Evolutionary conservation across 2,888 invertebrate species (phyloP), one percentile per base, ranked within the genome.

Genomic region (Acrocyrtus sp.): DNA sequence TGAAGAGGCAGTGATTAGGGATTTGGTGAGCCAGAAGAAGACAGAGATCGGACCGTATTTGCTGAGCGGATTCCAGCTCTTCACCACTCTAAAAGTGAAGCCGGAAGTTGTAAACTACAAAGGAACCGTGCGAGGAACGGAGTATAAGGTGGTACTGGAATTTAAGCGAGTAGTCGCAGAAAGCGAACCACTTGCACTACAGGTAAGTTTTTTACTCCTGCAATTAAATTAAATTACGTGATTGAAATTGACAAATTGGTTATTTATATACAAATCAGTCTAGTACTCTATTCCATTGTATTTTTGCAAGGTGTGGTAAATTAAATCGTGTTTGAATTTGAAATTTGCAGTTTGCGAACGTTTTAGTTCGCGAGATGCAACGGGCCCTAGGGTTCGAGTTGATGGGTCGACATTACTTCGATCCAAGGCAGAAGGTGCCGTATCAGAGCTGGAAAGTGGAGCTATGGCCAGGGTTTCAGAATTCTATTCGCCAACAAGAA

Each of bases 321-420:
- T n/a, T n/a, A n/a, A n/a, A n/a, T n/a, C n/a, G n/a, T n/a, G n/a
- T n/a, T n/a, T n/a, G n/a, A n/a, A n/a, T n/a, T n/a, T n/a, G n/a
- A n/a, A n/a, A n/a, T n/a, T n/a, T n/a, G n/a, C 75, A 75, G 21
- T 72, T 76, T 17, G 63, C 68, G 39, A 72, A 76, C 24, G 29
- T 50, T 6, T 6, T 76, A 0, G 24, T 62, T 0, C 34, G 69
- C 1, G 15, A 43, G 8, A 56, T 65, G 8, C 72, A 63, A 29
- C 2, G 26, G 0, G 8, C 41, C 10, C 2, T 72, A 50, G 12
- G 47, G 10, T 53, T 58, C 5, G n/a, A 63, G 3, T 17, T 62
- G 1, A 8, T 72, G 0, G 72, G 75, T 1, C 41, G 69, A 1
- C 65, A 73, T 19, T 73, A 57, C 45, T 76, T 58, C 54, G 56